A percentile compares a stretch with the other conserved stretches of the same genome.
phyloP scores from a whole-genome alignment of 2,888 invertebrate species.

The Diaphora mendica region DNA sequence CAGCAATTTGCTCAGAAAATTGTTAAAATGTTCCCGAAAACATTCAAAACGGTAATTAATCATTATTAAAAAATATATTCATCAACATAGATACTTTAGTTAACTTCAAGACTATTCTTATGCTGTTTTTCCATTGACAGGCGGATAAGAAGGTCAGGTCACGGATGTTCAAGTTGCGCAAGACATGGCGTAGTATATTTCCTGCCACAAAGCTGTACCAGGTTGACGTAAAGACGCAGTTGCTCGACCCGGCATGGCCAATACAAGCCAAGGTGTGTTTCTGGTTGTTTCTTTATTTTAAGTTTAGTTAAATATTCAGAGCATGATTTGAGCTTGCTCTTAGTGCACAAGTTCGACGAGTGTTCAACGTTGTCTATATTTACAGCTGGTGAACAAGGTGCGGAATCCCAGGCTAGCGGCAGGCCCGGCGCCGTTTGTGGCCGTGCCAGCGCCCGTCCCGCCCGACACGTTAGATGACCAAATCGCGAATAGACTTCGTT shows the following conservation, averaged over 20 bases:
- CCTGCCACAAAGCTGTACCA: constrained; percentile 94
- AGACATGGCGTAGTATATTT: constrained; percentile 98
- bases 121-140: constrained; percentile 77
- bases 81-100: background rate
- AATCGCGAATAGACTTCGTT: too few species aligned
- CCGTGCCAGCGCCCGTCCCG: too few species aligned
- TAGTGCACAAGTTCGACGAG: too few species aligned
- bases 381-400: too few species aligned
- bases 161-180: constrained; percentile 97
- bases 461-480: too few species aligned
- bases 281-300: too few species aligned
- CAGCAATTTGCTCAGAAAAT: constrained; percentile 96
- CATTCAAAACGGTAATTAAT: constrained; percentile 96
- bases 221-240: constrained; percentile 95
- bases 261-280: constrained; percentile 90
- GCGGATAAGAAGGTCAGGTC: constrained; percentile 97
- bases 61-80: constrained; percentile 21
- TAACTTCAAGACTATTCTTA: background rate
- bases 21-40: constrained; percentile 96
- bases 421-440: too few species aligned
- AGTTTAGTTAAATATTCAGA: too few species aligned
- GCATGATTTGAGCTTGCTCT: too few species aligned
- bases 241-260: constrained; percentile 97
- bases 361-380: too few species aligned
- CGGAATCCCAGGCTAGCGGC: too few species aligned